Base-by-base conservation (phyloP, 2,797 vertebrate genomes). In the Urocyon cinereoargenteus region DNA sequence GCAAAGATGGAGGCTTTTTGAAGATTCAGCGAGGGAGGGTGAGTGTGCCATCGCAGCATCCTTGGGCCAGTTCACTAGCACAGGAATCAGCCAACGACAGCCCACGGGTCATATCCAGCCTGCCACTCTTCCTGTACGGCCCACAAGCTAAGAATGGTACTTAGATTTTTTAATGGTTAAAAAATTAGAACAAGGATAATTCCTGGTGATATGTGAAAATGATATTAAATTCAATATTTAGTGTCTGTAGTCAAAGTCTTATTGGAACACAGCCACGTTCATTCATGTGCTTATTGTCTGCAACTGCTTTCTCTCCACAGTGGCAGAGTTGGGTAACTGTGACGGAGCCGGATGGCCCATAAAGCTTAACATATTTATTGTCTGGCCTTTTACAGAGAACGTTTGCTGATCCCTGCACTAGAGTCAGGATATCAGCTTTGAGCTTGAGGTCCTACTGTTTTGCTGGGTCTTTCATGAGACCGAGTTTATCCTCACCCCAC, bases 121-220 rank as follows among this genome's bases (percentile, higher is more conserved):
- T 11, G 57, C 40, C 14, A n/a, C 82, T 64, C 70, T 45, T 86
- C 94, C 59, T 86, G 26, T 77, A 36, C 8, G 81, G 16, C 45
- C 49, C 18, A 57, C 34, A 82, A 90, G 16, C 31, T 90, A 78
- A 95, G 51, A 84, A 85, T 92, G 22, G 22, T 66, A 92, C 85
- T 68, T 64, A 49, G 6, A 91, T 66, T 90, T 93, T 91, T 86
- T 93, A 92, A 82, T 85, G 45, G 15, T 66, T 90, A 86, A 77
- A 55, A 77, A 73, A 75, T 85, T 45, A 40, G 72, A 85, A 91
- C 22, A 40, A 75, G 36, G 28, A 55, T 79, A 51, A 36, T 96
- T 49, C 95, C 94, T 95, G 73, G 77, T 92, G 49, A 70, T 10
- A 24, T 79, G 9, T 68, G 49, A 84, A 96, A 86, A 70, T 86